Conservation (phyloP, 2,888 invertebrate genomes). For the Anoncus sp. region DNA sequence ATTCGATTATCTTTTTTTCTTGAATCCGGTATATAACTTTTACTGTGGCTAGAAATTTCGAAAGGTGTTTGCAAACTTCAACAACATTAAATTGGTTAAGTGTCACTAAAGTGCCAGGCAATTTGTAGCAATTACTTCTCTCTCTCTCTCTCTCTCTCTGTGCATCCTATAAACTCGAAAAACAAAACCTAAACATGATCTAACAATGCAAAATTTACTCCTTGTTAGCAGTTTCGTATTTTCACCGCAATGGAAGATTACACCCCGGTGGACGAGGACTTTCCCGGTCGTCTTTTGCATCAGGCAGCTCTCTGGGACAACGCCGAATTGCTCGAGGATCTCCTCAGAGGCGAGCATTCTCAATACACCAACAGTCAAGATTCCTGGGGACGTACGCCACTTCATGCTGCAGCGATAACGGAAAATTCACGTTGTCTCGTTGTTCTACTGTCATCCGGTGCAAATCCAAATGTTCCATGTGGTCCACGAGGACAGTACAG, state of each 20-base stretch:
- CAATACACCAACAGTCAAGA: slow-evolving; percentile 89
- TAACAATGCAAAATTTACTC: too few species aligned
- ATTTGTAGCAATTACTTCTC: too few species aligned
- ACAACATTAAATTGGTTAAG: too few species aligned
- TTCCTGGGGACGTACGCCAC: slow-evolving; percentile 89
- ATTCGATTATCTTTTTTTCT: too few species aligned
- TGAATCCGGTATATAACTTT: too few species aligned
- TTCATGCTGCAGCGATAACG: slow-evolving; percentile 93
- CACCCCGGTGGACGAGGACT: slow-evolving; percentile 92
- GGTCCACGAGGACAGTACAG: slow-evolving; percentile 88
- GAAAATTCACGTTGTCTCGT: slow-evolving; percentile 91
- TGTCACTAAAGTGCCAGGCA: too few species aligned
- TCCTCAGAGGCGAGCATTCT: slow-evolving; percentile 88
- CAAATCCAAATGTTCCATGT: slow-evolving; percentile 88
- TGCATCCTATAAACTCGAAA: too few species aligned
- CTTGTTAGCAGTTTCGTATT: too few species aligned
- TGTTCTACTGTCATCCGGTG: slow-evolving; percentile 89
- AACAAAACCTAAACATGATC: too few species aligned
- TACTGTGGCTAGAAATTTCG: too few species aligned
- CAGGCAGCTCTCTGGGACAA: slow-evolving; percentile 97
- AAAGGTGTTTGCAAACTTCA: too few species aligned
- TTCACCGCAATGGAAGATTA: slow-evolving; percentile 85
- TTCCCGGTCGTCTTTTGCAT: slow-evolving; percentile 90
- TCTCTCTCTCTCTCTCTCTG: too few species aligned
- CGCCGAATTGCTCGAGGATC: slow-evolving; percentile 92